Evolutionary conservation across 2,888 invertebrate genomes (phyloP).

Genomic region (Drosophila borborema): DNA sequence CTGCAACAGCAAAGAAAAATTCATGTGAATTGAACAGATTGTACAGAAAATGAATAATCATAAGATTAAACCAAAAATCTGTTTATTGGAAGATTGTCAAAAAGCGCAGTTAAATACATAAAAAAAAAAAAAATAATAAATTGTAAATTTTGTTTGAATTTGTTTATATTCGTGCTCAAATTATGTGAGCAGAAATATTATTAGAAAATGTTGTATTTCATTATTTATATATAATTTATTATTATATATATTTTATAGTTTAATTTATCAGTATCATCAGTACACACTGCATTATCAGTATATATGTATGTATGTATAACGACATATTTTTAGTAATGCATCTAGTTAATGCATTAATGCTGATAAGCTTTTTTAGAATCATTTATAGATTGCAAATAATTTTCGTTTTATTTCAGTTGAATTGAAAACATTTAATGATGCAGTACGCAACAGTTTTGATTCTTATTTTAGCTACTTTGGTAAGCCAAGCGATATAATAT

Average conservation of each 20-base stretch:
- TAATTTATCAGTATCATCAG: too few relatives aligned
- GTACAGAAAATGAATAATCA: not conserved
- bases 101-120: not conserved
- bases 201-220: too few relatives aligned
- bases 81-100: not conserved
- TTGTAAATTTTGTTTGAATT: too few relatives aligned
- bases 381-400: slow-evolving; percentile 8
- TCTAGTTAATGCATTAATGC: not conserved
- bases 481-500: not conserved
- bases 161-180: not conserved
- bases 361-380: slow-evolving; percentile 1
- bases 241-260: too few relatives aligned
- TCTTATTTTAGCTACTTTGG: slow-evolving; percentile 6
- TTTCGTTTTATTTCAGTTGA: slow-evolving; percentile 6
- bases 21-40: not conserved
- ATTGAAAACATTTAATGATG: slow-evolving; percentile 15
- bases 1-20: slow-evolving; percentile 2
- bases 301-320: too few relatives aligned
- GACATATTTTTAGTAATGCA: not conserved
- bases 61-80: not conserved
- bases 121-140: too few relatives aligned
- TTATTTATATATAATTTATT: too few relatives aligned
- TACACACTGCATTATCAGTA: not conserved
- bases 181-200: not conserved
- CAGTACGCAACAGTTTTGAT: not conserved